Evolutionary conservation across 2,113 vertebrate genomes (phyloP), one percentile per base, ranked within the genome.

Genomic region (Istiophorus platypterus): DNA sequence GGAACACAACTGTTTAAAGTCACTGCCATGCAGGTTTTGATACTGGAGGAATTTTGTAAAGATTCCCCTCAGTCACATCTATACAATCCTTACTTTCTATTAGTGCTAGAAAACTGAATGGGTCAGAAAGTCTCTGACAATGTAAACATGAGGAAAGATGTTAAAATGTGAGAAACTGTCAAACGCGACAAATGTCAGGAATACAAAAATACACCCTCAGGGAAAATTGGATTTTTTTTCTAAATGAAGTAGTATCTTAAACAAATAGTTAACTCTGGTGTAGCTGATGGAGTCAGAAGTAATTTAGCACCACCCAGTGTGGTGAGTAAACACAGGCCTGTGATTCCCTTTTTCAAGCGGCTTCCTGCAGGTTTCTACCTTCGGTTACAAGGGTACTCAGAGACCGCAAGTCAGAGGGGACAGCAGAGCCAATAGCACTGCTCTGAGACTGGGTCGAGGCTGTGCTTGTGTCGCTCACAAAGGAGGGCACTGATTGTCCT

Each of bases 401-500:
- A 59, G 95, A 92, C 80, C 95, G 94, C 84, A 95, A 85, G 79
- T 96, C 95, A 65, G 95, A 91, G 85, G 95, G 90, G 91, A 96
- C 95, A 20, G 93, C 90, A 72, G 95, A 94, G 79, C 94, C 95
- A 81, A 95, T 91, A 15, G 95, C 84, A 88, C 69, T 93, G 86
- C 92, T 95, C 80, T 96, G 95, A 88, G 96, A 91, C 78, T 96
- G 93, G 85, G 86, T 85, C 84, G 92, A 72, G 31, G 90, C 92
- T 82, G 86, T 91, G 64, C 95, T 94, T 49, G 94, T 91, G 82
- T 95, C 95, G 72, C 92, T 92, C 93, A 95, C 94, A 91, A 97
- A 97, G 27, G 94, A 96, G 49, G 96, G 95, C 90, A 96, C 91
- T 76, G 96, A 95, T 79, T 93, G 94, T 89, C 96, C 96, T 94